Percentiles rank a stretch among this genome's conserved stretches.
Conservation (phyloP, 2,797 vertebrate genomes). For the Phalloptychus januarius region DNA sequence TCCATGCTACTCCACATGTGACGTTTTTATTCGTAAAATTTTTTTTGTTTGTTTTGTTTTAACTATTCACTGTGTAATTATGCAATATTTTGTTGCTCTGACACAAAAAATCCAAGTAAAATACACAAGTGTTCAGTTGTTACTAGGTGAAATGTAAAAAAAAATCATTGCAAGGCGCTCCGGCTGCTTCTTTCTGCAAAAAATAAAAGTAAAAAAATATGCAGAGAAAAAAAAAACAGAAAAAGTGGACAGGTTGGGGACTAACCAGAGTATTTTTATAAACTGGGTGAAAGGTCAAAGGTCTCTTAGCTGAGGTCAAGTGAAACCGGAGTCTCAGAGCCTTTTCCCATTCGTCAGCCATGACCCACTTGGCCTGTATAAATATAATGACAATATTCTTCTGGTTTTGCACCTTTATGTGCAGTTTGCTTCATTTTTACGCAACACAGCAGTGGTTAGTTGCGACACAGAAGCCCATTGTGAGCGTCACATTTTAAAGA, state of each 20-base stretch:
- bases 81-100: not conserved
- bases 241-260: not conserved
- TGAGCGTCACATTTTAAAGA: slow-evolving; percentile 40
- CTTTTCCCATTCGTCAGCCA: not conserved
- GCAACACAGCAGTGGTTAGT: slow-evolving; percentile 9
- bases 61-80: not conserved
- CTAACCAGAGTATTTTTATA: not conserved
- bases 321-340: not conserved
- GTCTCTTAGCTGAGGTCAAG: not conserved
- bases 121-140: not conserved
- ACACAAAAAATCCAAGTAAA: not conserved
- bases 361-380: not conserved
- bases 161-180: not conserved
- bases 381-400: slow-evolving; percentile 7
- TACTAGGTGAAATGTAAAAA: not conserved
- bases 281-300: not conserved
- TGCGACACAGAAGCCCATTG: slow-evolving; percentile 39
- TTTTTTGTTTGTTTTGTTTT: not conserved
- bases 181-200: no score
- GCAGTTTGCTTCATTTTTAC: slow-evolving; percentile 19
- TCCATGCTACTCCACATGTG: not conserved
- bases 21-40: no score
- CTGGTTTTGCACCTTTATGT: slow-evolving; percentile 16
- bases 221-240: not conserved
- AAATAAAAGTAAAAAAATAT: not conserved